Evolutionary conservation across 2,113 vertebrate genomes (phyloP).

Genomic region (Serilophus lunatus): DNA sequence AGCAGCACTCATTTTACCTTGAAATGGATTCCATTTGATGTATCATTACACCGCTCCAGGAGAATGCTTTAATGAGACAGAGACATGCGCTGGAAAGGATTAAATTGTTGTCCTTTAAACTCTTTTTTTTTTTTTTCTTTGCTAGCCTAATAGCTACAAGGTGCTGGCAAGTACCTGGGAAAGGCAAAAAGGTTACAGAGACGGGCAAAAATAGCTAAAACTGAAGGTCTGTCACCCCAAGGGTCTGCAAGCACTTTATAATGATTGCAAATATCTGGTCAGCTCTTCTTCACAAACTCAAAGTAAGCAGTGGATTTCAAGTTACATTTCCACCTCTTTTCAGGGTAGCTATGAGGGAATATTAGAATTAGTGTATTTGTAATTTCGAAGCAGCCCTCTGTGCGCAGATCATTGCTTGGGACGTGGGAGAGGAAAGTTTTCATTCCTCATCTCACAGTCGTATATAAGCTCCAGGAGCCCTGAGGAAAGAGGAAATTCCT

Average conservation of each 20-base stretch:
- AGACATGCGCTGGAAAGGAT: slow-evolving; percentile 64
- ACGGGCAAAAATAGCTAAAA: not conserved
- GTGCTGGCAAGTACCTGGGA: slow-evolving; percentile 46
- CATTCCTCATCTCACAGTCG: not conserved
- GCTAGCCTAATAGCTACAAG: slow-evolving; percentile 42
- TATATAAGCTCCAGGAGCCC: not conserved
- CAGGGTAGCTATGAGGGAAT: not conserved
- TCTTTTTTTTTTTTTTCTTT: not conserved
- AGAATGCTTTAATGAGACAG: slow-evolving; percentile 72
- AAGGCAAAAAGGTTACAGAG: slow-evolving; percentile 36
- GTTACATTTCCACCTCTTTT: not conserved
- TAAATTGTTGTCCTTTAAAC: slow-evolving; percentile 57
- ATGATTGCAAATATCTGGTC: not conserved
- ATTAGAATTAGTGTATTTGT: not conserved
- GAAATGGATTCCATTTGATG: slow-evolving; percentile 51
- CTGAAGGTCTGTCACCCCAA: not conserved
- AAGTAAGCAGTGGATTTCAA: not conserved
- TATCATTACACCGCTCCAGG: slow-evolving; percentile 61
- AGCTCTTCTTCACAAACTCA: rapidly evolving
- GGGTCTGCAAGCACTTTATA: not conserved
- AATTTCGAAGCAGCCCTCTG: not conserved
- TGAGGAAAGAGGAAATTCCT: slow-evolving; percentile 50
- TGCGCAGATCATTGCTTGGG: not conserved
- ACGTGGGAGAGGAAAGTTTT: not conserved
- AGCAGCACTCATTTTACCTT: slow-evolving; percentile 53